A percentile compares a stretch with the other conserved stretches of the same genome.
These are phyloP conservation scores for Fulica atra DNA, from an alignment of 2,113 vertebrate species.

Conservation along the genomic window DNA sequence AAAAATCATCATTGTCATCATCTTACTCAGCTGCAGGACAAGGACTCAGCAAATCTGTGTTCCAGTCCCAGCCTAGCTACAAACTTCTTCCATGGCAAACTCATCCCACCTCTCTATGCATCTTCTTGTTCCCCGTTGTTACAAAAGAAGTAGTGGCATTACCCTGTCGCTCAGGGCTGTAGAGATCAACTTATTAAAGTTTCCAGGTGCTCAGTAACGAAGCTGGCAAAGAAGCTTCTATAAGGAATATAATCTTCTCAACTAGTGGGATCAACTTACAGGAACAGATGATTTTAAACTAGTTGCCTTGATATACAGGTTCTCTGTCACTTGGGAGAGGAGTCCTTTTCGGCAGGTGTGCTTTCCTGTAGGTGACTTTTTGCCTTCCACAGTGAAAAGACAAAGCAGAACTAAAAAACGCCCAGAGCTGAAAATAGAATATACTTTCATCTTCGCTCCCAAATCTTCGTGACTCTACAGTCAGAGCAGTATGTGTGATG, in stretches of 20 bases:
- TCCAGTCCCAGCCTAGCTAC: neutral
- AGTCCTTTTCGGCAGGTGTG: constrained; percentile 48
- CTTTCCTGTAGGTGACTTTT: constrained; percentile 22
- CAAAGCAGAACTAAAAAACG: constrained; percentile 57
- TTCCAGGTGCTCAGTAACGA: neutral
- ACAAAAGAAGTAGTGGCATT: neutral
- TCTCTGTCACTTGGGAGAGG: constrained; percentile 63
- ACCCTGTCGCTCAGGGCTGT: neutral
- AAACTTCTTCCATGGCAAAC: neutral
- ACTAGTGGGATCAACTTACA: constrained; percentile 60
- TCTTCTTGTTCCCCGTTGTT: neutral
- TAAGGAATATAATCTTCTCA: neutral
- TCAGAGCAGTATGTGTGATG: constrained; percentile 2
- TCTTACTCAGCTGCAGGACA: neutral
- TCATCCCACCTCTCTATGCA: neutral
- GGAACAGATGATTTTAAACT: constrained; percentile 68
- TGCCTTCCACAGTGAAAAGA: constrained; percentile 51
- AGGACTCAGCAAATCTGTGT: neutral
- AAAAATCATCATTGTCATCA: neutral
- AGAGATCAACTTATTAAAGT: neutral
- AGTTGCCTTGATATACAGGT: constrained; percentile 57
- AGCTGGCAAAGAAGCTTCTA: neutral
- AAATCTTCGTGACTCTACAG: neutral
- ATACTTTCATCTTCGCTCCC: constrained; percentile 38
- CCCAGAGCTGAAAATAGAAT: constrained; percentile 49